Evolutionary conservation across 2,113 vertebrate genomes (phyloP).

Genomic region (Struthidea cinerea): DNA sequence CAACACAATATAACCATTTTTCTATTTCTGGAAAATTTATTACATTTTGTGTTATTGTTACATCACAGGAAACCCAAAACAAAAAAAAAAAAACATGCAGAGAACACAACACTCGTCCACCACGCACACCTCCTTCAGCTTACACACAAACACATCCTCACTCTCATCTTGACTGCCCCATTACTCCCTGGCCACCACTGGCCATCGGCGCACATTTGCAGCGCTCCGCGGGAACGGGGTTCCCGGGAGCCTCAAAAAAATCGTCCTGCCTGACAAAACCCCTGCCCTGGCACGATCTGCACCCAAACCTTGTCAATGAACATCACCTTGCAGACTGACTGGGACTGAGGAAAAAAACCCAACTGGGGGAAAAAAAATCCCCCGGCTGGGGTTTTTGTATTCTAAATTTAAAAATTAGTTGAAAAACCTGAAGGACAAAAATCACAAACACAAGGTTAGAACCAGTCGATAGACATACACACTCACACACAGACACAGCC

Average conservation of each 20-base stretch:
- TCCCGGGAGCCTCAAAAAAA: not conserved
- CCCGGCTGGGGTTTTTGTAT: not conserved
- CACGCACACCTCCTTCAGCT: not conserved
- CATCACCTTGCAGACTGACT: not conserved
- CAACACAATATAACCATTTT: not conserved
- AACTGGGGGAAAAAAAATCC: not conserved
- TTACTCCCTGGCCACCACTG: not conserved
- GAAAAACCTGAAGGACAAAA: not conserved
- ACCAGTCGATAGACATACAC: not conserved
- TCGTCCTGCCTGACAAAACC: not conserved
- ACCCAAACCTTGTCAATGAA: not conserved
- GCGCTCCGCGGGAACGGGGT: fast-evolving
- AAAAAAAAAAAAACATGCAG: too few relatives aligned
- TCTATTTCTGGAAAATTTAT: not conserved
- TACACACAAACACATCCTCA: not conserved
- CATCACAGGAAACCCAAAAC: not conserved
- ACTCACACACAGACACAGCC: not conserved
- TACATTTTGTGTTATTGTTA: not conserved
- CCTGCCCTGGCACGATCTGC: not conserved
- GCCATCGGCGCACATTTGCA: not conserved
- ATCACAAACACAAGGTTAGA: not conserved
- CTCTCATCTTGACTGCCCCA: not conserved
- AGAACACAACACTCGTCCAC: not conserved
- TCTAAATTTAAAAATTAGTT: not conserved
- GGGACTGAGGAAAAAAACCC: too few relatives aligned